Evolutionary conservation across 2,888 invertebrate species (phyloP).

Genomic region (Leucophenga maculata): DNA sequence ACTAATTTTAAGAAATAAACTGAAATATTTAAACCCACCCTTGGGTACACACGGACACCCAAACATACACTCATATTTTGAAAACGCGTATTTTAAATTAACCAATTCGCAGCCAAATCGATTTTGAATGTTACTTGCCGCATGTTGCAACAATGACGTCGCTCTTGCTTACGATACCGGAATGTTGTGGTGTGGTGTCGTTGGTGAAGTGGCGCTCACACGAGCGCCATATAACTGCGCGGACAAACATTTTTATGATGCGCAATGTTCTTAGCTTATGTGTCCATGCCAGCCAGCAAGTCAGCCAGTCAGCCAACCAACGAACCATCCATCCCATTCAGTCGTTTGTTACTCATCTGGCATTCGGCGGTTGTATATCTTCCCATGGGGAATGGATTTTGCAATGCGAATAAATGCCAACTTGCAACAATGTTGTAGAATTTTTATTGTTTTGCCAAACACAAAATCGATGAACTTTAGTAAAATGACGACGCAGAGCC

Average conservation of each 20-base stretch:
- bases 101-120: constrained; percentile 4
- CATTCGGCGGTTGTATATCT: constrained; percentile 19
- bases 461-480: constrained; percentile 65
- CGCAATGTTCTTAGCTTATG: background rate
- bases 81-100: constrained; percentile 1
- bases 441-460: constrained; percentile 59
- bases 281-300: background rate
- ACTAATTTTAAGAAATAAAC: too few relatives aligned
- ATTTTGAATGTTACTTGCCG: background rate
- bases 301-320: constrained; percentile 26
- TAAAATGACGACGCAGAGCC: constrained; percentile 31
- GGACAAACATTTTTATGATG: constrained; percentile 66
- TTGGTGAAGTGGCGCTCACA: constrained; percentile 59
- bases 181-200: too few relatives aligned
- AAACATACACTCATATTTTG: background rate
- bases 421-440: constrained; percentile 35
- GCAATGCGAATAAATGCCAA: constrained; percentile 48
- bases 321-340: background rate
- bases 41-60: too few relatives aligned
- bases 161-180: constrained; percentile 38
- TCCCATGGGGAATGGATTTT: constrained; percentile 29
- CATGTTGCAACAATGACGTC: constrained; percentile 32
- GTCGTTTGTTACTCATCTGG: constrained; percentile 9
- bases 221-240: constrained; percentile 68
- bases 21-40: too few relatives aligned